Base-by-base conservation (phyloP, 2,113 vertebrate genomes). In the Hirundichthys speculiger region DNA sequence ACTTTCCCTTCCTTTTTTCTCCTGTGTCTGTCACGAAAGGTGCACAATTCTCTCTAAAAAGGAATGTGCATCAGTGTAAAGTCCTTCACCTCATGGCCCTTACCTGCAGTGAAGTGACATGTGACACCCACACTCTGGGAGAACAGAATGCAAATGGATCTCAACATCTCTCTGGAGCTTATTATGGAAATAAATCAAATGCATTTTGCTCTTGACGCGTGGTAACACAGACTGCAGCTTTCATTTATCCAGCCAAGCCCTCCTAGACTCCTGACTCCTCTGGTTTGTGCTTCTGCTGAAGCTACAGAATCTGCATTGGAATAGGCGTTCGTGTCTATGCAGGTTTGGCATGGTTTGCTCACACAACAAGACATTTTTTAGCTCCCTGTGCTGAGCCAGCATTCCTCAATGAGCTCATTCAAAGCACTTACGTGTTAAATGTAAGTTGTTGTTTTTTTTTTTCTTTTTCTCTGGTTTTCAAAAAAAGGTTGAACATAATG, bases 341-440 rank as follows among this genome's bases (percentile, higher is more conserved):
- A 69, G 62, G 55, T 75, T 66, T 82, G 82, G 73, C 63, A 51
- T 15, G 13, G 19, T 39, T 49, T 20, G 38, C 12, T 48, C 16
- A 20, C 20, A 46, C 24, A 13, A 3, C 18, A 27, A 42, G n/a
- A 50, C 30, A 42, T 48, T 52, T 10, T 64, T 48, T 21, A 57
- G 19, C 19, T 40, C n/a, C 13, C 21, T 2, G 15, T 73, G 80
- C 80, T 77, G 77, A 79, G 42, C 43, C 65, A 58, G 75, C 55
- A 47, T 45, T 64, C 52, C 34, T 62, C 60, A 43, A 0, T 38
- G 34, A 80, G 15, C 48, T 65, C 18, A 22, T 47, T 75, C 21
- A 22, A 51, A 53, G 72, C 4, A n/a, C 61, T 7, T 21, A 40
- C 22, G 47, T 41, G 16, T 55, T 38, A 40, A 64, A 15, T 41